A percentile compares a stretch with the other conserved stretches of the same genome.
Conservation (phyloP, 35 echinoderm and acorn worm genomes). For the Stichopus chloronotus region DNA sequence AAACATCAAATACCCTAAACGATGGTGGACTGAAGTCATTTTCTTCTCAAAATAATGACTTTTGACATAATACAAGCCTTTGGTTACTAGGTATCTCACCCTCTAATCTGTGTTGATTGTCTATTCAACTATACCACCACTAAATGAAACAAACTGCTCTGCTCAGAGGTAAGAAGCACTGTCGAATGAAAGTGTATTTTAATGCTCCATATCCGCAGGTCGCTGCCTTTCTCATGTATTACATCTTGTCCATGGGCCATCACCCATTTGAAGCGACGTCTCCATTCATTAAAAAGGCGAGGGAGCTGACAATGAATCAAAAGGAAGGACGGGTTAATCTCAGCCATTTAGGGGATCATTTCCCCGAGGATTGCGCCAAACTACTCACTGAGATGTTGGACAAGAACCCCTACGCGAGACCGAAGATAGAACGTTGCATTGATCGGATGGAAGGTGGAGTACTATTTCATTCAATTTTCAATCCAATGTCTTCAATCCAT, state of each 20-base stretch:
- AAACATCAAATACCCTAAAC: no score
- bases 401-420: neutral
- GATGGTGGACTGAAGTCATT: no score
- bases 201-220: neutral
- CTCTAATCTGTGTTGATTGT: neutral
- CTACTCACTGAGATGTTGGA: neutral
- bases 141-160: neutral
- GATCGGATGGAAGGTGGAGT: neutral
- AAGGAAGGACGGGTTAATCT: neutral
- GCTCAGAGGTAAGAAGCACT: neutral
- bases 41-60: neutral
- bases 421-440: neutral
- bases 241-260: neutral
- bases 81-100: neutral
- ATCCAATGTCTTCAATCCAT: neutral
- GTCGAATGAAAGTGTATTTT: neutral
- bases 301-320: neutral
- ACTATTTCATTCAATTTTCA: neutral
- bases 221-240: conserved; percentile 24
- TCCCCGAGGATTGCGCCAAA: neutral
- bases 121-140: neutral
- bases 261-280: neutral
- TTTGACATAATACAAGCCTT: neutral
- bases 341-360: neutral
- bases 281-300: neutral